Evolutionary conservation across 1,140 invertebrate genomes (phyloP).

Genomic region (Thaumetopoea pityocampa): DNA sequence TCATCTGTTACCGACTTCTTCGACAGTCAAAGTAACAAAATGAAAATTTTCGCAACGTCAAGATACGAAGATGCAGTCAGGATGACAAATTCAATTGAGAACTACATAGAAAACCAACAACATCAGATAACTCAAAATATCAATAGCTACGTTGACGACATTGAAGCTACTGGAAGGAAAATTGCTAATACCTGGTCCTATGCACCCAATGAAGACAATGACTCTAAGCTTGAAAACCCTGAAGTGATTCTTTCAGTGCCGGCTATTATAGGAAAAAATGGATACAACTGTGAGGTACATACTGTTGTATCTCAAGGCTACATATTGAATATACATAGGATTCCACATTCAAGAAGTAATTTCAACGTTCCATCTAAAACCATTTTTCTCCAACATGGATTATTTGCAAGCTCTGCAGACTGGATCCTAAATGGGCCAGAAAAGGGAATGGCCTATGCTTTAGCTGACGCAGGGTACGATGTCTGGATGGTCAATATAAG

Average conservation of each 20-base stretch:
- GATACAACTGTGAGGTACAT: constrained; percentile 83
- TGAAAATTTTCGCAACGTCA: constrained; percentile 37
- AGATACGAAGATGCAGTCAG: constrained; percentile 39
- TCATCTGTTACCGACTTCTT: constrained; percentile 31
- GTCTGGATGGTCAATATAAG: constrained; percentile 82
- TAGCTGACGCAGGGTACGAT: constrained; percentile 80
- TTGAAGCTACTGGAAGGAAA: constrained; percentile 41
- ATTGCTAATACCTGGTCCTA: constrained; percentile 38
- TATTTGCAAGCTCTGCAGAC: constrained; percentile 84
- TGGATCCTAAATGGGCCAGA: constrained; percentile 84
- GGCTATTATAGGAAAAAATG: constrained; percentile 78
- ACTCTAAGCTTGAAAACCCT: constrained; percentile 37
- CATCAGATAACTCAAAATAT: constrained; percentile 32
- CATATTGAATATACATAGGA: constrained; percentile 83
- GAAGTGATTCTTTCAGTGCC: constrained; percentile 61
- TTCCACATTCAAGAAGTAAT: constrained; percentile 68
- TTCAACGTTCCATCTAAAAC: constrained; percentile 38
- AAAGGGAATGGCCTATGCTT: constrained; percentile 78
- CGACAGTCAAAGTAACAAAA: constrained; percentile 36
- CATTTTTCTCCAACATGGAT: constrained; percentile 85
- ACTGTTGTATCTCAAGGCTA: constrained; percentile 83
- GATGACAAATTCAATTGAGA: constrained; percentile 35
- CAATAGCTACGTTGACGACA: constrained; percentile 40
- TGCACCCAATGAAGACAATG: constrained; percentile 32
- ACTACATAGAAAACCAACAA: constrained; percentile 43